Evolutionary conservation across 2,113 vertebrate species (phyloP), one percentile per base, ranked within the genome.

Genomic region (Hucho hucho): DNA sequence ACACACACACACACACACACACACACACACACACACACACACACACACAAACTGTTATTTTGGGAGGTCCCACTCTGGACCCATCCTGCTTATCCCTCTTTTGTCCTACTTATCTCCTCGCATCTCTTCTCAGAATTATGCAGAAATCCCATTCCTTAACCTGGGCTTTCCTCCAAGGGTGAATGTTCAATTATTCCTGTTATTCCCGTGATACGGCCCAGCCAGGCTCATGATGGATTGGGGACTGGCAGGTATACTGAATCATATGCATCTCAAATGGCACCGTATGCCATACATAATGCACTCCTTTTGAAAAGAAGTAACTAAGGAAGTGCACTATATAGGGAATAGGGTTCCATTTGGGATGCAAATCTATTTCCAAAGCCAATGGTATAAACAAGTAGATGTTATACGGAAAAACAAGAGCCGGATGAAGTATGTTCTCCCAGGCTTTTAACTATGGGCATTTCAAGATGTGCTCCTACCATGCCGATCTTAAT

Each of bases 131-230:
- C 9, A 82, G 88, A 88, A 79, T 80, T 73, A 83, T 65, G 80
- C 79, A 84, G 81, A 86, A 90, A 91, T 90, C 90, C 87, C 75
- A 70, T 83, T 70, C 29, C 81, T 83, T 89, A 87, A 91, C 87
- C 37, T 43, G 37, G 37, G 9, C 81, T 90, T 88, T 87, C 63
- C 79, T 86, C 69, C 14, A 76, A 32, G 43, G 70, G 76, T 85
- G 82, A 88, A 87, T 76, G 75, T 75, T 83, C 64, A 70, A 24
- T 43, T 43, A 43, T 11, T 43, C 37, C 37, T 12, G 37, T 43
- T 29, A 87, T 74, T 13, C 71, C 65, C 66, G 64, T 72, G 80
- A 75, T 81, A 72, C 2, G 2, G 37, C 80, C 84, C 77, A 74
- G 84, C 81, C 43, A 64, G 84, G 76, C 81, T 73, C 25, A 14